Base-by-base conservation (phyloP, 2,797 vertebrate species). In the Molossus alvarezi region DNA sequence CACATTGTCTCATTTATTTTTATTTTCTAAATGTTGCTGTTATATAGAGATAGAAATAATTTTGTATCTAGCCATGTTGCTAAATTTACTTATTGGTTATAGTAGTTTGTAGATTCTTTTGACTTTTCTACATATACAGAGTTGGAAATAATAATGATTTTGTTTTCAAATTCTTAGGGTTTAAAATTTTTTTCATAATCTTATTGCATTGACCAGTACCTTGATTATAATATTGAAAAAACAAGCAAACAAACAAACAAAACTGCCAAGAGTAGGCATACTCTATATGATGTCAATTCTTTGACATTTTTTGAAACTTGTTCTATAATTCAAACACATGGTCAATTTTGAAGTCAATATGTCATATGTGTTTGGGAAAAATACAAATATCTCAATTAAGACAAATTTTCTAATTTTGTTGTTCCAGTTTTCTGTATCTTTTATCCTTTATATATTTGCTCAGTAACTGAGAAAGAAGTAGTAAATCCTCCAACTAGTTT, bases 21-120 rank as follows among this genome's bases (percentile, higher is more conserved):
- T 21, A 83, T 90, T 94, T 95, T 92, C 37, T 77, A 83, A 94
- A 83, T 81, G 55, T 29, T 84, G n/a, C 62, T 95, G 33, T 5
- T 77, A 17, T 15, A 57, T 17, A 73, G 80, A 83, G 41, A 85
- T 58, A 96, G 27, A 91, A 27, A 80, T 87, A 37, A 75, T 82
- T 85, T 94, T 81, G 20, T 67, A 51, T 69, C 29, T 51, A 94
- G 75, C 29, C 71, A 89, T 92, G 48, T 57, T 92, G 45, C 4
- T 91, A 91, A 91, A 86, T 86, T 82, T 12, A 91, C 62, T 77
- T 82, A 25, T 5, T 79, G 82, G 73, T 76, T 85, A 37, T 76
- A 91, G 76, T 90, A 76, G 55, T 72, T 88, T 89, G 15, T 87
- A 58, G 10, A 80, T 69, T 55, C 15, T 83, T 94, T 77, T 86